A percentile compares a stretch with the other conserved stretches of the same genome.
phyloP scores from a whole-genome alignment of 1,140 invertebrate genomes.

The Littorina saxatilis region DNA sequence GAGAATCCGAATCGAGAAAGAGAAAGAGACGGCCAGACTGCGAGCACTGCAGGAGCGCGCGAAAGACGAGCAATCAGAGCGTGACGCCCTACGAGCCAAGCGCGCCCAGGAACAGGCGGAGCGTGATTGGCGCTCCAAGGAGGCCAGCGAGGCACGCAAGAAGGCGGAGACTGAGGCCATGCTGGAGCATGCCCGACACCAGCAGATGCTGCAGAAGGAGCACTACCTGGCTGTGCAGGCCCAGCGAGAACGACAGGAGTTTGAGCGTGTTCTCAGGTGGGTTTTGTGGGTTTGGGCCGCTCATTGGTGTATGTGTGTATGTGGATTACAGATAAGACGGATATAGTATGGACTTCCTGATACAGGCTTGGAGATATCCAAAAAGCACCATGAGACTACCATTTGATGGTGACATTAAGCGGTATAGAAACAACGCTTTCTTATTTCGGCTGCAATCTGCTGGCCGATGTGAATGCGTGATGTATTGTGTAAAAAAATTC shows the following conservation, averaged over 20 bases:
- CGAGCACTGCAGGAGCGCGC: constrained; percentile 74
- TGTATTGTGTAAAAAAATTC: too few species aligned
- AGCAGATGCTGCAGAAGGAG: constrained; percentile 74
- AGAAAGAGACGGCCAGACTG: constrained; percentile 74
- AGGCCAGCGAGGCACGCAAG: constrained; percentile 71
- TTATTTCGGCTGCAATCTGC: too few species aligned
- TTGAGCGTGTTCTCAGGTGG: constrained; percentile 75
- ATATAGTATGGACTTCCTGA: too few species aligned
- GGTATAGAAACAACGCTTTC: too few species aligned
- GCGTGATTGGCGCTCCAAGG: constrained; percentile 75
- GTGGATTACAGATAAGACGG: too few species aligned
- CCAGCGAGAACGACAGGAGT: constrained; percentile 73
- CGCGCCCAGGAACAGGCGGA: constrained; percentile 75
- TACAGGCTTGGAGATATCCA: too few species aligned
- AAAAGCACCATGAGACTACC: too few species aligned
- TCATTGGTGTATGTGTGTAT: background rate
- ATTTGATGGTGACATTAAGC: too few species aligned
- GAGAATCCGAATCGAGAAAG: constrained; percentile 74
- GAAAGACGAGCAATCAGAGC: constrained; percentile 73
- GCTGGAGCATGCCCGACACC: constrained; percentile 71
- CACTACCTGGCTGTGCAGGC: constrained; percentile 76
- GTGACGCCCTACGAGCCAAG: constrained; percentile 75
- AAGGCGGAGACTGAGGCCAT: constrained; percentile 72
- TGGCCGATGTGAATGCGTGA: too few species aligned
- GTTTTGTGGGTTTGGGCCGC: constrained; percentile 3